These are phyloP conservation scores for Cynoglossus semilaevis DNA, from an alignment of 2,113 vertebrate species.

Conservation along the genomic window DNA sequence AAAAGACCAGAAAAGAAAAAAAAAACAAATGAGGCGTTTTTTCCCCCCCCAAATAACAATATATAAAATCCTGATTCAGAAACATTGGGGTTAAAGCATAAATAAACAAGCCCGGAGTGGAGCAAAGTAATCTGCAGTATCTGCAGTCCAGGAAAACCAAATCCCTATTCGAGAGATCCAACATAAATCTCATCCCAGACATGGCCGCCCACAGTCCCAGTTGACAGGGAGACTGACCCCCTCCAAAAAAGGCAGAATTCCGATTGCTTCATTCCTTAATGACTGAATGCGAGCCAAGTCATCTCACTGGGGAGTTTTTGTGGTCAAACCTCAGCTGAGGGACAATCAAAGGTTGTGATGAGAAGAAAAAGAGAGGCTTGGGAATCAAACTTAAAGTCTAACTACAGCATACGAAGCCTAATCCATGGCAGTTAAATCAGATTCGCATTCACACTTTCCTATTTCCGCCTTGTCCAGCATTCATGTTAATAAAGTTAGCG, in stretches of 20 bases:
- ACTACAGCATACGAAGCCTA: background rate
- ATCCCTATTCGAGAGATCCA: conserved; percentile 27
- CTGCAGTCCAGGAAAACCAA: conserved; percentile 19
- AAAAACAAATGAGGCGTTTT: conserved; percentile 23
- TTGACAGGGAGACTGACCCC: conserved; percentile 17
- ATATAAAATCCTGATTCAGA: background rate
- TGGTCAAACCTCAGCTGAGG: conserved; percentile 44
- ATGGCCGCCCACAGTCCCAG: conserved; percentile 9
- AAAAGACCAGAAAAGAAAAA: conserved; percentile 30
- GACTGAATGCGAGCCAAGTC: conserved; percentile 50
- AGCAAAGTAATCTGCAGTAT: conserved; percentile 12
- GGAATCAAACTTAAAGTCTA: conserved; percentile 36
- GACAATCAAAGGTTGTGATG: conserved; percentile 20
- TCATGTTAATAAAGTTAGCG: too few species aligned
- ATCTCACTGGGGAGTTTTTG: conserved; percentile 63
- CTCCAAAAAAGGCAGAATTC: conserved; percentile 65
- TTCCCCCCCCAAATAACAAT: background rate
- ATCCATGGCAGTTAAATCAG: background rate
- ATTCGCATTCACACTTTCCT: too few species aligned
- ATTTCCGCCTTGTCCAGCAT: too few species aligned
- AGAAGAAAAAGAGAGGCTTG: conserved; percentile 14
- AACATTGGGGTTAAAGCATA: background rate
- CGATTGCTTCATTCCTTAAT: conserved; percentile 47
- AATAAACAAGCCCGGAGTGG: background rate
- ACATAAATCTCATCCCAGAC: conserved; percentile 42